A percentile compares a stretch with the other conserved stretches of the same genome.
Evolutionary conservation across 2,113 vertebrate species (phyloP).

Genomic region (Anolis carolinensis): DNA sequence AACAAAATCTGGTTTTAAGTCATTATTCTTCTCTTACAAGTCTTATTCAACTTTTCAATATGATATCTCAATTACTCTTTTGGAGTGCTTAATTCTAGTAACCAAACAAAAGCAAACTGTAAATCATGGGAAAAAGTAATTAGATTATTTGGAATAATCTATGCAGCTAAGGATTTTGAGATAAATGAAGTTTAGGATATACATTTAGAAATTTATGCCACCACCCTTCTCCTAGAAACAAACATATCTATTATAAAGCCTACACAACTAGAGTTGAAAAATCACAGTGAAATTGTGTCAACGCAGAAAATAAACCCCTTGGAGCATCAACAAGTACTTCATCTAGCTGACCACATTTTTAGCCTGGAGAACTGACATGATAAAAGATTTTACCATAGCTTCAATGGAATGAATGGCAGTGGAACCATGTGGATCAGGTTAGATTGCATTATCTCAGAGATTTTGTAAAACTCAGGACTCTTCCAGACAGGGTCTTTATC

Average conservation of each 20-base stretch:
- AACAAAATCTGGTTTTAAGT: neutral
- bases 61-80: slow-evolving; percentile 12
- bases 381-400: too few relatives aligned
- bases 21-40: neutral
- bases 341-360: neutral
- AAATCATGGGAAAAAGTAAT: slow-evolving; percentile 47
- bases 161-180: slow-evolving; percentile 41
- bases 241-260: neutral
- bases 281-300: neutral
- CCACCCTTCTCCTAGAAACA: too few relatives aligned
- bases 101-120: neutral
- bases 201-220: neutral
- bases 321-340: neutral
- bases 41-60: slow-evolving; percentile 12
- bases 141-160: slow-evolving; percentile 41
- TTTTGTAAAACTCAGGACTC: too few relatives aligned
- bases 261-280: neutral
- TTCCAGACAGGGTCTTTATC: too few relatives aligned
- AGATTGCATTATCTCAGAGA: too few relatives aligned
- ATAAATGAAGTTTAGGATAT: slow-evolving; percentile 39
- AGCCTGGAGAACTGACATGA: neutral
- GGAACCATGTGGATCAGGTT: too few relatives aligned
- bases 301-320: neutral
- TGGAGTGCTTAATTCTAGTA: slow-evolving; percentile 32
- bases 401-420: too few relatives aligned